Base-by-base conservation (phyloP, 2,113 vertebrate species). In the Trematomus loennbergii region DNA sequence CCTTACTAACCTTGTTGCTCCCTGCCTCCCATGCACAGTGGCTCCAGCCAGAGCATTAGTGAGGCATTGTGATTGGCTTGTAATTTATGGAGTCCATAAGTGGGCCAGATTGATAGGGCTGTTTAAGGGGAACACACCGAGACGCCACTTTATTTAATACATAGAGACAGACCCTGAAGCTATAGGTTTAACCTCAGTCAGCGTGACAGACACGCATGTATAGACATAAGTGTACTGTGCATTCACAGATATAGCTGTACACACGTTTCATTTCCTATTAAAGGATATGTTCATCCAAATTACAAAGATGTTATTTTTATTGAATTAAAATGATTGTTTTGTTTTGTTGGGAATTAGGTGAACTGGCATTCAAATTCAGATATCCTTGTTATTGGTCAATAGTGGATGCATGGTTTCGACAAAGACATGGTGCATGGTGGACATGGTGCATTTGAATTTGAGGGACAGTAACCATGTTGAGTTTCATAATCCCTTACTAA, bases 71-170 rank as follows among this genome's bases (percentile, higher is more conserved):
- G 88, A 95, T 93, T 92, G 86, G 88, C 86, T 92, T 74, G 82
- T 88, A 93, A 91, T 93, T 92, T 86, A 93, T 91, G 85, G 91
- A 80, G 87, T 88, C 90, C 79, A 85, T 93, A 93, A 94, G 90
- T 93, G 93, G 73, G 67, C 88, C 73, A 91, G 89, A 94, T 92
- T 94, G 91, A 95, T 92, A 88, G 91, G 85, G 81, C 82, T 92
- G 82, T 94, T 92, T 91, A 90, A 90, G 81, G 88, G 72, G 85
- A 83, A 85, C 61, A 67, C 80, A 86, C 60, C 15, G 22, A 78
- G 77, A 82, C 33, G 49, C 60, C 85, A 70, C 82, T 90, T 93
- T 92, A 88, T 92, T 91, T 94, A 81, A 92, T 91, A 92, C 75
- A 79, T 81, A 89, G 84, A 87, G 87, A 91, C 75, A 78, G 72